phyloP scores from a whole-genome alignment of 2,113 vertebrate species.

The Gobiocypris rarus region DNA sequence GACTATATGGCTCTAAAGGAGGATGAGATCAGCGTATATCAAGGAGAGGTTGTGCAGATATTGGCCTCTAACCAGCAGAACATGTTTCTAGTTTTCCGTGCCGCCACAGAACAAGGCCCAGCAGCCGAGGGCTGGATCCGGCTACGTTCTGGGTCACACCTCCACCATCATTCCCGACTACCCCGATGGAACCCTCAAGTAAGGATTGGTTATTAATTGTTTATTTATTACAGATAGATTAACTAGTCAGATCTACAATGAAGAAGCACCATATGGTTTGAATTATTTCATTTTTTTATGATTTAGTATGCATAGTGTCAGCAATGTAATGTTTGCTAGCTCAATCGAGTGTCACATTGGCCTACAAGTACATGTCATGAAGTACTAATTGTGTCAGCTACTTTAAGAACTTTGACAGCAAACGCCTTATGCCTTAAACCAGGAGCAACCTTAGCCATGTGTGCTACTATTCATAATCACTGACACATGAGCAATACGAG shows the following conservation, averaged over 20 bases:
- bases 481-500: too few species aligned
- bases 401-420: too few species aligned
- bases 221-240: background rate
- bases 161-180: constrained; percentile 88
- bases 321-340: too few species aligned
- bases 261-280: background rate
- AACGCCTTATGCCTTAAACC: too few species aligned
- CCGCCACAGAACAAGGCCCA: constrained; percentile 94
- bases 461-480: too few species aligned
- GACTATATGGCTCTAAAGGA: constrained; percentile 98
- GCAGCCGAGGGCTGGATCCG: constrained; percentile 99
- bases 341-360: too few species aligned
- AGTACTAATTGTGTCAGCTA: too few species aligned
- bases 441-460: too few species aligned
- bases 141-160: constrained; percentile 96
- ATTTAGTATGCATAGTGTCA: background rate
- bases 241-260: background rate
- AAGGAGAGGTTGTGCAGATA: constrained; percentile 74
- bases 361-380: too few species aligned
- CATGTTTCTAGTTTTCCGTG: constrained; percentile 99
- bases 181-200: constrained; percentile 94
- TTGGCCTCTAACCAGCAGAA: constrained; percentile 99
- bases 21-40: constrained; percentile 98
- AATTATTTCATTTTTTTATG: background rate
- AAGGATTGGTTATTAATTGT: constrained; percentile 43